Conservation (phyloP, 2,113 vertebrate genomes). For the Plestiodon gilberti region DNA sequence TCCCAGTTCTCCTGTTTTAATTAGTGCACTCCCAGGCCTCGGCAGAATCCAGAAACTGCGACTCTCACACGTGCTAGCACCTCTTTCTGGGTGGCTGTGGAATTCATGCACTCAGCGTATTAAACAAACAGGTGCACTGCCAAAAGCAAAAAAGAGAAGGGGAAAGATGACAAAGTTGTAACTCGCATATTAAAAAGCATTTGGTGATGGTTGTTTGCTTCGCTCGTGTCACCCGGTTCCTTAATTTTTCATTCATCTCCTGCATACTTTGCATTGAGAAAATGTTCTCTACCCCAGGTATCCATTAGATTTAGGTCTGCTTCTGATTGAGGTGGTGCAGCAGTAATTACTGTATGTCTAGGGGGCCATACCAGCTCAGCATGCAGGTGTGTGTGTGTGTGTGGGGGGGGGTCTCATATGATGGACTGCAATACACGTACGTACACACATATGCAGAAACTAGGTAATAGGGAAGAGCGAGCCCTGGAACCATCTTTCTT, state of each 20-base stretch:
- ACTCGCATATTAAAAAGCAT: neutral
- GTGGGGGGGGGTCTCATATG: neutral
- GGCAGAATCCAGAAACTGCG: neutral
- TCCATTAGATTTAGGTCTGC: neutral
- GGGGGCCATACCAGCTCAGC: neutral
- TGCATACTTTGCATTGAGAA: neutral
- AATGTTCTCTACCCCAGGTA: neutral
- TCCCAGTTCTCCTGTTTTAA: conserved; percentile 4
- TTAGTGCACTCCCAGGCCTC: neutral
- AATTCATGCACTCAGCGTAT: neutral
- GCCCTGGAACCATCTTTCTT: no score
- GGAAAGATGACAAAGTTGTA: neutral
- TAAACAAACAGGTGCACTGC: neutral
- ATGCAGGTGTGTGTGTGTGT: no score
- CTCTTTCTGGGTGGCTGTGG: neutral
- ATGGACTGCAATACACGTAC: neutral
- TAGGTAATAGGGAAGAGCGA: neutral
- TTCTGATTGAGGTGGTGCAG: neutral
- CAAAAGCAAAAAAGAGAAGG: neutral
- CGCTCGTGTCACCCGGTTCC: neutral
- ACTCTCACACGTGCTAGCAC: no score
- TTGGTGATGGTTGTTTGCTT: neutral
- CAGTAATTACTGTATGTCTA: neutral
- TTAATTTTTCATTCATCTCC: neutral
- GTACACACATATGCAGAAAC: neutral